phyloP scores from a whole-genome alignment of 2,113 vertebrate genomes.

The Bubo scandiacus region DNA sequence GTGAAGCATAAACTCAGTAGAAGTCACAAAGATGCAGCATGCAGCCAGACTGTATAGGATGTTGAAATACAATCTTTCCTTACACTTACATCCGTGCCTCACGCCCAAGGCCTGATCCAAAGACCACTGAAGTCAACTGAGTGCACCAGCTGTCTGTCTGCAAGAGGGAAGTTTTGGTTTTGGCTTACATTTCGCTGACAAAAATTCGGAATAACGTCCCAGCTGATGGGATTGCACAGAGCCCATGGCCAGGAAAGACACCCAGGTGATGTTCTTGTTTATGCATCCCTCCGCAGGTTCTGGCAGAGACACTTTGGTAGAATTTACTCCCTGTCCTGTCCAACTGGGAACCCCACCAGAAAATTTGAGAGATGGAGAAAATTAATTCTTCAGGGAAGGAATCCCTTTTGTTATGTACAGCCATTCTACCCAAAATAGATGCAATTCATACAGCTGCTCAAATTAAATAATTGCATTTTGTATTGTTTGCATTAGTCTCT shows the following conservation, averaged over 20 bases:
- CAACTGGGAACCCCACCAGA: not conserved
- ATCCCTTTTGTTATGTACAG: not conserved
- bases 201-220: not conserved
- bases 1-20: not conserved
- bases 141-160: not conserved
- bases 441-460: not conserved
- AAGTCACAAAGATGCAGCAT: not conserved
- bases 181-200: not conserved
- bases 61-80: not conserved
- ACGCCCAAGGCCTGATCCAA: not conserved
- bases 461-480: not conserved
- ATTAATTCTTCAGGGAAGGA: not conserved
- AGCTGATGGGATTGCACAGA: not conserved
- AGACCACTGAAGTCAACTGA: accelerated
- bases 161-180: not conserved
- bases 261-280: not conserved
- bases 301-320: not conserved
- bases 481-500: not conserved
- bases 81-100: accelerated
- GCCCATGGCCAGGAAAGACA: not conserved
- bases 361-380: not conserved
- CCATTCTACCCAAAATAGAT: not conserved
- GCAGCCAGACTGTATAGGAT: not conserved
- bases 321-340: not conserved
- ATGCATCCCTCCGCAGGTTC: not conserved